These are phyloP conservation scores for Mastomys natalensis DNA, from an alignment of 2,113 vertebrate genomes.

Conservation along the genomic window DNA sequence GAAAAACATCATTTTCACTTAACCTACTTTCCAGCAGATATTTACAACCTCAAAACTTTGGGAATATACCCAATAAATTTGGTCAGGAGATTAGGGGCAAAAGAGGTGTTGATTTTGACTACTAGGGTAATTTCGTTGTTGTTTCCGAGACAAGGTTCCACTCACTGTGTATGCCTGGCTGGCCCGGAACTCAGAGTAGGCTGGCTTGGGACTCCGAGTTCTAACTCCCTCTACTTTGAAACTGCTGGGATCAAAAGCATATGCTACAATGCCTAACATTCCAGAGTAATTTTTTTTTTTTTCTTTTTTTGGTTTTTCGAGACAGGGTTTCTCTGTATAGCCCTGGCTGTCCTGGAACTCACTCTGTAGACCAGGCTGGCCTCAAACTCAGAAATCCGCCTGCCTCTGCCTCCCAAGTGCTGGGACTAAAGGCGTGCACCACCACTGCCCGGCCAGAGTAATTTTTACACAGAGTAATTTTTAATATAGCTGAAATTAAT, in stretches of 20 bases:
- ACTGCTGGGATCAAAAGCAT: not conserved
- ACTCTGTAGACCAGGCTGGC: too few species aligned
- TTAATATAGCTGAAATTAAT: constrained; percentile 54
- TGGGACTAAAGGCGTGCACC: too few species aligned
- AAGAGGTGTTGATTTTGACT: not conserved
- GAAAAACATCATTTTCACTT: not conserved
- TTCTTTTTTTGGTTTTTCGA: too few species aligned
- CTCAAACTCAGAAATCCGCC: too few species aligned
- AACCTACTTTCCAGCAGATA: constrained; percentile 9
- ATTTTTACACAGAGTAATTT: not conserved
- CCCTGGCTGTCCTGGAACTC: too few species aligned
- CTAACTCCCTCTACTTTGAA: not conserved
- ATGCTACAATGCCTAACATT: not conserved
- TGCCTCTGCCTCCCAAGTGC: too few species aligned
- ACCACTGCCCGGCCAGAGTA: too few species aligned
- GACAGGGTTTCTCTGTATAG: too few species aligned
- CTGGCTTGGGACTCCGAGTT: not conserved
- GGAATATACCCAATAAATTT: constrained; percentile 9
- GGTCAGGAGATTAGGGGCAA: not conserved
- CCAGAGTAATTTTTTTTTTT: too few species aligned
- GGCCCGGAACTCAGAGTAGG: not conserved
- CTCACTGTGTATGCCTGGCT: not conserved
- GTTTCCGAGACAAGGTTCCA: not conserved
- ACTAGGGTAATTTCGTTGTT: not conserved
- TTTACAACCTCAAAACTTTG: constrained; percentile 12